Conservation (phyloP, 2,888 invertebrate species). For the Thymelicus sylvestris region DNA sequence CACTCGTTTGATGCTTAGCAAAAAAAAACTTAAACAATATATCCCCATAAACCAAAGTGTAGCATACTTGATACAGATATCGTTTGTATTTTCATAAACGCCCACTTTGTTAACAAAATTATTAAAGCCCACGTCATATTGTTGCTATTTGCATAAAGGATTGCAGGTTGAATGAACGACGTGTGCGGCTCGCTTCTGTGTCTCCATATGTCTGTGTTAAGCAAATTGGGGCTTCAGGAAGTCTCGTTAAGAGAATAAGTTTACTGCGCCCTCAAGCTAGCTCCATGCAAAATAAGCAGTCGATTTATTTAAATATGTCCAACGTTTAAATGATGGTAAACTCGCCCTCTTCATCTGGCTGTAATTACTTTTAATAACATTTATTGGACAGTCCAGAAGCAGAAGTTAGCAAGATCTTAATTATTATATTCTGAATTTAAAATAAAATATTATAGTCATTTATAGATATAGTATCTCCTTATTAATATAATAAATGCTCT, state of each 20-base stretch:
- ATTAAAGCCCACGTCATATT: conserved; percentile 60
- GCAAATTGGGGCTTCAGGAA: conserved; percentile 71
- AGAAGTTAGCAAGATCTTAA: no score
- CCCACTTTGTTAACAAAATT: conserved; percentile 56
- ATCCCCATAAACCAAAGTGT: not conserved
- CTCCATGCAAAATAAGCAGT: not conserved
- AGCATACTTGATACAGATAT: conserved; percentile 5
- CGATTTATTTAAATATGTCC: conserved; percentile 19
- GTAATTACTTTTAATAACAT: not conserved
- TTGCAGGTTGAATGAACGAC: conserved; percentile 55
- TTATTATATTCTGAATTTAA: no score
- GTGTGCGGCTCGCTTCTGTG: conserved; percentile 32
- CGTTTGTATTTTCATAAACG: conserved; percentile 40
- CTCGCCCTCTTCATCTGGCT: not conserved
- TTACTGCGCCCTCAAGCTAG: conserved; percentile 49
- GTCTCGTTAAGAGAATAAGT: conserved; percentile 60
- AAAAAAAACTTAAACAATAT: not conserved
- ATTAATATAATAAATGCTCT: conserved; percentile 14
- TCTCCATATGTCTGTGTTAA: conserved; percentile 41
- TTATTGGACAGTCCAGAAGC: no score
- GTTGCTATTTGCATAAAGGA: conserved; percentile 73
- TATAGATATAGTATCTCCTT: conserved; percentile 28
- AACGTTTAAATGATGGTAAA: conserved; percentile 40
- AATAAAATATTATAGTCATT: not conserved
- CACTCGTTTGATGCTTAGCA: no score